phyloP scores from a whole-genome alignment of 92 coral and sea anemone genomes.

The Phenganax marumi region DNA sequence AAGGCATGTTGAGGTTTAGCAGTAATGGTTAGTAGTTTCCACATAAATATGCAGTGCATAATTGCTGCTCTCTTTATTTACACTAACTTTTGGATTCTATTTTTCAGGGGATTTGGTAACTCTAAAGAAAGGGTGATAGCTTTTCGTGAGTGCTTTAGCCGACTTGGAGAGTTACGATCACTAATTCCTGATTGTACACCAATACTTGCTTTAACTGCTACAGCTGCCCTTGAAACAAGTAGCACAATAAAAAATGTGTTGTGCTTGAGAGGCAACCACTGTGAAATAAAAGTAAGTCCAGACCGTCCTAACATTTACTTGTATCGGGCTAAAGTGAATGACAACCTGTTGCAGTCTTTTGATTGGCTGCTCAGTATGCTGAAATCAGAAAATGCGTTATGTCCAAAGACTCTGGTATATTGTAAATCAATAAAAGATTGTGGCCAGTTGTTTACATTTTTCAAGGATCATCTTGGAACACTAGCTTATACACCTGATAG shows the following conservation, averaged over 20 bases:
- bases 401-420: constrained; percentile 55
- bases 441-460: constrained; percentile 54
- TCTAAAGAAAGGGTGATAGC: constrained; percentile 12
- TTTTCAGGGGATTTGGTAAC: constrained; percentile 14
- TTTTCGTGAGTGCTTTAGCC: constrained; percentile 52
- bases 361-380: constrained; percentile 58
- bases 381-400: constrained; percentile 18
- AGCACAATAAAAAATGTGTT: constrained; percentile 6
- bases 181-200: constrained; percentile 46
- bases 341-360: constrained; percentile 12
- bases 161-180: constrained; percentile 59
- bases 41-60: no score
- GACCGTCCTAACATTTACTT: constrained; percentile 44
- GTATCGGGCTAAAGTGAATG: constrained; percentile 11
- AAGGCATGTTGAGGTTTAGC: neutral
- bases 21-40: no score
- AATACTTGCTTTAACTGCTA: constrained; percentile 52
- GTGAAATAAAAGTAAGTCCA: constrained; percentile 35
- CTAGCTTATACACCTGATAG: neutral
- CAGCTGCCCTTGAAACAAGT: constrained; percentile 35
- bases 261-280: constrained; percentile 23
- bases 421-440: constrained; percentile 58
- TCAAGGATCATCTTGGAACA: constrained; percentile 32
- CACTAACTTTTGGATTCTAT: neutral
- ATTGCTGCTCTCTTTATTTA: neutral